Conservation (phyloP, 2,797 vertebrate genomes). For the Echiichthys vipera region DNA sequence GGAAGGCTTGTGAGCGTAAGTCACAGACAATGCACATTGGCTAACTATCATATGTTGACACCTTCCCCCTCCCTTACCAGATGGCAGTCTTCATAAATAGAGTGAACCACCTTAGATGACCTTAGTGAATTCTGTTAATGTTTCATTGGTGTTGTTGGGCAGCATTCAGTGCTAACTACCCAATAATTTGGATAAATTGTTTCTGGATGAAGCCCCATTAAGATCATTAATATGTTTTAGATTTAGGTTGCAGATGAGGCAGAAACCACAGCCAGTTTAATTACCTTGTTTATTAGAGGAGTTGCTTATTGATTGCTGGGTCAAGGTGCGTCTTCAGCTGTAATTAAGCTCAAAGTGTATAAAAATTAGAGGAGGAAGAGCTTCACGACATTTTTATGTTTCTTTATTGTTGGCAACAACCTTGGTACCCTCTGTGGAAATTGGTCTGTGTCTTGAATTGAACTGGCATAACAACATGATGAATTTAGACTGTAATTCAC, state of each 20-base stretch:
- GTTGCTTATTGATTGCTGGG: constrained; percentile 54
- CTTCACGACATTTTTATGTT: constrained; percentile 1
- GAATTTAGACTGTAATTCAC: not conserved
- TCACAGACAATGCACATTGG: constrained; percentile 26
- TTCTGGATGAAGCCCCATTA: constrained; percentile 46
- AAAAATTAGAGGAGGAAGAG: constrained; percentile 14
- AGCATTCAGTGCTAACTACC: not conserved
- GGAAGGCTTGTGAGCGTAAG: constrained; percentile 41
- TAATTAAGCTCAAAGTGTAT: constrained; percentile 34
- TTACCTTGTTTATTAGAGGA: constrained; percentile 49
- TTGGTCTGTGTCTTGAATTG: not conserved
- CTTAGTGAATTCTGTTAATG: too few relatives aligned
- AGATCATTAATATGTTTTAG: constrained; percentile 45
- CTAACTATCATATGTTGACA: constrained; percentile 48
- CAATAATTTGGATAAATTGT: constrained; percentile 48
- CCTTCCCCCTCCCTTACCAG: not conserved
- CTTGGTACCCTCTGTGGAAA: not conserved
- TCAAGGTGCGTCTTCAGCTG: constrained; percentile 15
- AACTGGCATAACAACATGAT: not conserved
- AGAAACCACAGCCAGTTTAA: constrained; percentile 34
- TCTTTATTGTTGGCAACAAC: not conserved
- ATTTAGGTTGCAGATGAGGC: constrained; percentile 43
- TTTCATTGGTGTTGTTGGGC: constrained; percentile 1
- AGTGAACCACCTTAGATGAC: constrained; percentile 3
- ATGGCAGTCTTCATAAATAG: not conserved